A percentile compares a stretch with the other conserved stretches of the same genome.
Conservation (phyloP, 2,113 vertebrate genomes). For the Nymphicus hollandicus region DNA sequence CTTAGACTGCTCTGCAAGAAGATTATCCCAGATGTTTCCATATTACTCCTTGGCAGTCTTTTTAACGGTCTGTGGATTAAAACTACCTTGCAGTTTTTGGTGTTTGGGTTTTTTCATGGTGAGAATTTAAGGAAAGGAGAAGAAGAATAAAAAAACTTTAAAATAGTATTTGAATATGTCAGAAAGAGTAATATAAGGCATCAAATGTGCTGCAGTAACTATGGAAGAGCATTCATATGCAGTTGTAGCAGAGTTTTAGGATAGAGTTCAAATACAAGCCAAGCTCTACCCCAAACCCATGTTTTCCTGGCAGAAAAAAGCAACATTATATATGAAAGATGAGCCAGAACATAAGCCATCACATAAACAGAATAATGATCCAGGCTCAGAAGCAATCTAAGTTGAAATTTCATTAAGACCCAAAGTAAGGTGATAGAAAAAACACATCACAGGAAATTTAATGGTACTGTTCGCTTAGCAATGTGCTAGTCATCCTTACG, state of each 20-base stretch:
- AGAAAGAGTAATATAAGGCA: background rate
- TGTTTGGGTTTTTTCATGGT: background rate
- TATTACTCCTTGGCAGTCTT: background rate
- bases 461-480: background rate
- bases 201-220: background rate
- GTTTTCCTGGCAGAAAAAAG: background rate
- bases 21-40: background rate
- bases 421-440: background rate
- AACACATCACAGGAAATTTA: background rate
- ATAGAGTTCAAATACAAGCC: background rate
- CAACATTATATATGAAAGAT: background rate
- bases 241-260: background rate
- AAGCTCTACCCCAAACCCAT: background rate
- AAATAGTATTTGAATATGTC: background rate
- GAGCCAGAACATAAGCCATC: background rate
- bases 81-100: background rate
- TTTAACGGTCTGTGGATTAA: background rate
- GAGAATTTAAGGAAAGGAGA: background rate
- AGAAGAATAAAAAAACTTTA: background rate
- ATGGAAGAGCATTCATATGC: background rate
- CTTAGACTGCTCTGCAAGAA: background rate
- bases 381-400: background rate
- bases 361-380: background rate
- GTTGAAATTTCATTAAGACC: background rate
- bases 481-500: background rate